Percentiles rank a stretch among this genome's conserved stretches.
These are phyloP conservation scores for Corvus hawaiiensis DNA, from an alignment of 2,113 vertebrate genomes.

Conservation along the genomic window DNA sequence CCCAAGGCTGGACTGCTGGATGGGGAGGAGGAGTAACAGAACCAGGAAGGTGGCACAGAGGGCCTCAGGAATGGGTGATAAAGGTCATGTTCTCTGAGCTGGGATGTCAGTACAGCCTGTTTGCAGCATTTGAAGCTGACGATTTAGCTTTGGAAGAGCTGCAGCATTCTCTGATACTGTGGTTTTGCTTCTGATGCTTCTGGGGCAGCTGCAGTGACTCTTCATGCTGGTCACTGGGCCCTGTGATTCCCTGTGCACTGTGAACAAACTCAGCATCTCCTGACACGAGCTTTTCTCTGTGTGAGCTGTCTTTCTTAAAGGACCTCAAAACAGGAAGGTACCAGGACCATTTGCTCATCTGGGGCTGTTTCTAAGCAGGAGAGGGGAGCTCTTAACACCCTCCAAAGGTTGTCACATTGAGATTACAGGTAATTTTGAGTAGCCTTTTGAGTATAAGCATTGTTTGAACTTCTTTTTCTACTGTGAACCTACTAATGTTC, in stretches of 20 bases:
- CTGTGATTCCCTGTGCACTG: not conserved
- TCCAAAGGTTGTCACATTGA: not conserved
- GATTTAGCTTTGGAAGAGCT: not conserved
- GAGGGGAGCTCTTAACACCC: not conserved
- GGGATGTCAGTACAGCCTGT: not conserved
- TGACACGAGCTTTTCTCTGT: accelerated
- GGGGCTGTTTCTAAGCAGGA: not conserved
- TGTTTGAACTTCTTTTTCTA: not conserved
- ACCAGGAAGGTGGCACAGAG: not conserved
- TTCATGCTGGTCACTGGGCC: not conserved
- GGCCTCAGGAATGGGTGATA: not conserved
- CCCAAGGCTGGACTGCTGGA: not conserved
- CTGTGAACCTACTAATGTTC: not conserved
- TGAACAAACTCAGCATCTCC: not conserved
- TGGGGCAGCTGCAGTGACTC: not conserved
- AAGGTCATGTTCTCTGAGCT: not conserved
- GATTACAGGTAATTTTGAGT: not conserved
- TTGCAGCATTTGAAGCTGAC: not conserved
- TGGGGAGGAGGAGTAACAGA: not conserved
- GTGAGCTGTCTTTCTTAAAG: not conserved
- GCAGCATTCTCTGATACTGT: not conserved
- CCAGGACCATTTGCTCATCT: not conserved
- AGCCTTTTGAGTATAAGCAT: not conserved
- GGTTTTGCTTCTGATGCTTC: not conserved
- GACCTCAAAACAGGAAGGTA: not conserved